Conservation (phyloP, 2,113 vertebrate species). For the Ascaphus truei region DNA sequence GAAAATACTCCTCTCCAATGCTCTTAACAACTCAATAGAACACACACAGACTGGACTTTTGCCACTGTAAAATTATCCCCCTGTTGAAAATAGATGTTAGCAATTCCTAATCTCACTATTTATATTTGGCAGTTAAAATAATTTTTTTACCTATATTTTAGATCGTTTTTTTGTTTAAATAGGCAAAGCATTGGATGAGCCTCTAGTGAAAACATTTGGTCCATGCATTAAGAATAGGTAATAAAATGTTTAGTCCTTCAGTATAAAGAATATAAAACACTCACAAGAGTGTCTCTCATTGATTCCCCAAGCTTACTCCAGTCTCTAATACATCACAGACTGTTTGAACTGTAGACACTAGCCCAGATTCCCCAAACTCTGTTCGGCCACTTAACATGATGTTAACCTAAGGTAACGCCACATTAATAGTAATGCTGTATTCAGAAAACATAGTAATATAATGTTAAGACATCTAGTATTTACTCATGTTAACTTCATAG, state of each 20-base stretch:
- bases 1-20: conserved; percentile 1
- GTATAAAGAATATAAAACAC: conserved; percentile 2
- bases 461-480: no score
- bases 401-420: no score
- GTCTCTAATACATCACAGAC: no score
- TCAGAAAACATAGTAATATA: no score
- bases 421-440: no score
- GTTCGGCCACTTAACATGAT: no score
- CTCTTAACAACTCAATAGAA: conserved; percentile 13
- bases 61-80: conserved; percentile 28
- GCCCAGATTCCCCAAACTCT: no score
- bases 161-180: conserved; percentile 8
- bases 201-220: conserved; percentile 31
- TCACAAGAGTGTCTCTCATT: neutral
- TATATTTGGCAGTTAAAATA: conserved; percentile 23
- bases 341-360: no score
- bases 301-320: neutral
- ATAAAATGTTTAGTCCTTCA: conserved; percentile 10
- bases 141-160: conserved; percentile 1
- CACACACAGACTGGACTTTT: conserved; percentile 22
- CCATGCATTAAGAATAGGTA: conserved; percentile 23
- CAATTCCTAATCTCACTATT: conserved; percentile 32
- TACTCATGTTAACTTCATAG: no score
- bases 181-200: conserved; percentile 17
- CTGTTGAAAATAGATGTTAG: conserved; percentile 33